Evolutionary conservation across 2,888 invertebrate genomes (phyloP).

Genomic region (Sylvicola cinctus): DNA sequence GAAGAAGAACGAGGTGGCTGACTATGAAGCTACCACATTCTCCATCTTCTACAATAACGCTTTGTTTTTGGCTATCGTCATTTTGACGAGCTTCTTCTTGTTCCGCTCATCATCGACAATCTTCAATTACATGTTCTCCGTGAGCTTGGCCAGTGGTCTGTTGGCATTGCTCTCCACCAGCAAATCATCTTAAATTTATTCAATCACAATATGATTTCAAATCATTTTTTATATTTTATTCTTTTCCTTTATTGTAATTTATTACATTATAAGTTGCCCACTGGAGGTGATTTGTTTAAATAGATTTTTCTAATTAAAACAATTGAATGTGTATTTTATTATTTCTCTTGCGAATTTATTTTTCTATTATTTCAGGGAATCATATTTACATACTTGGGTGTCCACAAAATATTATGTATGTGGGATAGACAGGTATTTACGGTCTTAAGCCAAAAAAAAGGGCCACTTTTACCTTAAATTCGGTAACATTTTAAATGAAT

Average conservation of each 20-base stretch:
- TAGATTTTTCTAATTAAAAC: background rate
- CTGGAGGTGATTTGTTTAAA: background rate
- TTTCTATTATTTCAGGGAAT: too few species aligned
- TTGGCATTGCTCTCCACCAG: constrained; percentile 92
- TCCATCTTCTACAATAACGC: constrained; percentile 99
- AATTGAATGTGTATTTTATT: background rate
- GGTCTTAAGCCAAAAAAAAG: too few species aligned
- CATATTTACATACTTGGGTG: too few species aligned
- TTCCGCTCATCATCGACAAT: constrained; percentile 75
- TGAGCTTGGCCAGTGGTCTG: constrained; percentile 72
- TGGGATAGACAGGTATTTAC: too few species aligned
- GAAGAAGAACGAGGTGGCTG: constrained; percentile 99
- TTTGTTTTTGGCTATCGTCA: constrained; percentile 79
- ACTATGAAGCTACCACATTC: constrained; percentile 97
- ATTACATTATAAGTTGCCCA: too few species aligned
- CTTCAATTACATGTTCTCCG: constrained; percentile 83
- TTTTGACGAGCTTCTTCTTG: constrained; percentile 85
- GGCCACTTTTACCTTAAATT: too few species aligned
- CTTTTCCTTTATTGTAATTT: too few species aligned
- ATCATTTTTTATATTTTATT: too few species aligned
- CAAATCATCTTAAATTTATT: constrained; percentile 10
- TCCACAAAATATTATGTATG: too few species aligned
- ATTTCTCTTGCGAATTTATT: too few species aligned
- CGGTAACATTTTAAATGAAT: too few species aligned
- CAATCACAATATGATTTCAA: background rate